These are phyloP conservation scores for Tautogolabrus adspersus DNA, from an alignment of 2,113 vertebrate species.

Conservation along the genomic window DNA sequence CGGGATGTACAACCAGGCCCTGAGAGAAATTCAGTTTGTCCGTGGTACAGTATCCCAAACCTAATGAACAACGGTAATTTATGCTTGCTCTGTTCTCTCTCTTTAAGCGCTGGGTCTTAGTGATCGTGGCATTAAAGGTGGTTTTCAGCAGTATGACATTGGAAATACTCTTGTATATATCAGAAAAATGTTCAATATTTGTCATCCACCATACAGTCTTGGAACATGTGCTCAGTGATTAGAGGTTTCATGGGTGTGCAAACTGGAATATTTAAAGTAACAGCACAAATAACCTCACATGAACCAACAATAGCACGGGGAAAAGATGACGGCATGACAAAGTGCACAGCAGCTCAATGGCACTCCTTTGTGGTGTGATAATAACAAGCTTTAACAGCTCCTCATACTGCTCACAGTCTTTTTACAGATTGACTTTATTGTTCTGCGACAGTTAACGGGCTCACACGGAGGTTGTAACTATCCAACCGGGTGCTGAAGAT, in stretches of 20 bases:
- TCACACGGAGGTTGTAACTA: slow-evolving; percentile 32
- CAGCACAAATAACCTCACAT: slow-evolving; percentile 23
- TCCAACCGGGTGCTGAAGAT: slow-evolving; percentile 6
- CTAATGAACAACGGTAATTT: slow-evolving; percentile 71
- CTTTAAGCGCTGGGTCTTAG: slow-evolving; percentile 38
- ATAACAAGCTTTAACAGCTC: slow-evolving; percentile 54
- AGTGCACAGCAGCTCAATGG: slow-evolving; percentile 32
- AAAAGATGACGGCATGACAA: slow-evolving; percentile 54
- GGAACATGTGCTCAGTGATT: slow-evolving; percentile 17
- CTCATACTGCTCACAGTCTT: slow-evolving; percentile 37
- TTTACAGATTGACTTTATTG: slow-evolving; percentile 37
- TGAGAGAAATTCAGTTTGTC: slow-evolving; percentile 43
- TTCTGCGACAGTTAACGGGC: slow-evolving; percentile 44
- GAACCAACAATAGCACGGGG: slow-evolving; percentile 42
- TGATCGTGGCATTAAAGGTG: slow-evolving; percentile 31
- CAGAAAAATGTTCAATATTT: slow-evolving; percentile 32
- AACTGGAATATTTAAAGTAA: slow-evolving; percentile 54
- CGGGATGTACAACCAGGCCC: slow-evolving; percentile 31
- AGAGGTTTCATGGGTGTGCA: slow-evolving; percentile 40
- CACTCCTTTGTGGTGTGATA: slow-evolving; percentile 55
- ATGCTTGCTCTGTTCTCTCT: slow-evolving; percentile 50
- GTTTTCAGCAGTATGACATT: not conserved
- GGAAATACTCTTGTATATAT: slow-evolving; percentile 6
- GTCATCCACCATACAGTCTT: slow-evolving; percentile 16
- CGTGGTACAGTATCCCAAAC: slow-evolving; percentile 41